Evolutionary conservation across 2,113 vertebrate genomes (phyloP).

Genomic region (Meleagris gallopavo): DNA sequence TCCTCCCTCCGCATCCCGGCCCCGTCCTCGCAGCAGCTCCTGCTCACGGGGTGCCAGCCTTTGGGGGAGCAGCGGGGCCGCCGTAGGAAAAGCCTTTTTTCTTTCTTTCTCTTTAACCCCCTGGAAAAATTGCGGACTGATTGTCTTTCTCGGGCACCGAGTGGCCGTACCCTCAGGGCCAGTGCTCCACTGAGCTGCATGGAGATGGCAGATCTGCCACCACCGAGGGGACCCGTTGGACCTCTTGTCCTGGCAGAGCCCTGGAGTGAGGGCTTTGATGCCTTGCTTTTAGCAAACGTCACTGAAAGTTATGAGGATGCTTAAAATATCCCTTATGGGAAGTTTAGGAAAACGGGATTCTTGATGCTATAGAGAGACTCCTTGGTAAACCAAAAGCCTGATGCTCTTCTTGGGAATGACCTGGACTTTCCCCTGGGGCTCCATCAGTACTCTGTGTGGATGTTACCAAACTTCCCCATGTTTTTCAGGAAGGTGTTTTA

Average conservation of each 20-base stretch:
- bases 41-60: neutral
- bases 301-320: neutral
- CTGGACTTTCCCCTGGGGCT: neutral
- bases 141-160: neutral
- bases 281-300: neutral
- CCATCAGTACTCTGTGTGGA: neutral
- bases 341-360: neutral
- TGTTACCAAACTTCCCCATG: neutral
- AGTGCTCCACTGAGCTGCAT: neutral
- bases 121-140: neutral
- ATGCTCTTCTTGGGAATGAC: neutral
- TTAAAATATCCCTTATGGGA: neutral
- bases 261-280: neutral
- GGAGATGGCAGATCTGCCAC: neutral
- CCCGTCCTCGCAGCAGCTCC: neutral
- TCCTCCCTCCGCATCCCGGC: neutral
- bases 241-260: neutral
- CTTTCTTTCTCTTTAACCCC: neutral
- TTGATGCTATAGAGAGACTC: neutral
- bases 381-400: neutral
- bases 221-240: neutral
- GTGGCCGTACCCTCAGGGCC: neutral
- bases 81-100: neutral
- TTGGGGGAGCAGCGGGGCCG: neutral
- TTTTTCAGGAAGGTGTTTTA: neutral